These are phyloP conservation scores for Corvus cornix DNA, from an alignment of 2,113 vertebrate genomes.

Conservation along the genomic window DNA sequence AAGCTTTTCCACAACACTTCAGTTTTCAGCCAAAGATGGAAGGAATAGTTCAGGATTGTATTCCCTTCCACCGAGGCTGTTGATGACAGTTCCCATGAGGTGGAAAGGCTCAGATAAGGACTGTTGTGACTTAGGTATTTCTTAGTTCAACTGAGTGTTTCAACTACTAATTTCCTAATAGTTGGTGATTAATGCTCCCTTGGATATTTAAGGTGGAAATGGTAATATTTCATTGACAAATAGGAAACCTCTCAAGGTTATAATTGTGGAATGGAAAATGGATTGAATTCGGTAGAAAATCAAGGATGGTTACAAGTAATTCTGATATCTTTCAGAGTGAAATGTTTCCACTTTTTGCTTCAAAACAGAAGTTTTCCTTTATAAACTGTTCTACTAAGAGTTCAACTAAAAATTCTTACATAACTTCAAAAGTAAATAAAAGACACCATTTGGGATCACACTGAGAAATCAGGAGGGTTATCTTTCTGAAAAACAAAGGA, in stretches of 20 bases:
- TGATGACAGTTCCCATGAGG: not conserved
- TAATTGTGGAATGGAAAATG: not conserved
- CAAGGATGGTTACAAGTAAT: not conserved
- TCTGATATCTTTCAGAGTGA: not conserved
- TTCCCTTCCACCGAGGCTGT: not conserved
- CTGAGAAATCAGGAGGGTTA: accelerated
- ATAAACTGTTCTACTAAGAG: not conserved
- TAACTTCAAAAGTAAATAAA: not conserved
- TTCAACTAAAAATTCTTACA: not conserved
- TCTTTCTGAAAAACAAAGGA: not conserved
- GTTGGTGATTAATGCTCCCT: not conserved
- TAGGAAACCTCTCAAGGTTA: not conserved
- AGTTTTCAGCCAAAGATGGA: not conserved
- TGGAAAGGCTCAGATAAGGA: not conserved
- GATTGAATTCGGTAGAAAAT: not conserved
- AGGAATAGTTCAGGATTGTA: not conserved
- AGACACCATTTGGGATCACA: not conserved
- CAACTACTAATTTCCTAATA: not conserved
- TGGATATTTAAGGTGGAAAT: not conserved
- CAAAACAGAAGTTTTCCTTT: not conserved
- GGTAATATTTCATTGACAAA: not conserved
- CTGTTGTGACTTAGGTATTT: not conserved
- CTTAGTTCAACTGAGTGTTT: not conserved
- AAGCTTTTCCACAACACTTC: not conserved
- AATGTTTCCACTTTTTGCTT: not conserved